Evolutionary conservation across 2,888 invertebrate genomes (phyloP).

Genomic region (Morpho helenor): DNA sequence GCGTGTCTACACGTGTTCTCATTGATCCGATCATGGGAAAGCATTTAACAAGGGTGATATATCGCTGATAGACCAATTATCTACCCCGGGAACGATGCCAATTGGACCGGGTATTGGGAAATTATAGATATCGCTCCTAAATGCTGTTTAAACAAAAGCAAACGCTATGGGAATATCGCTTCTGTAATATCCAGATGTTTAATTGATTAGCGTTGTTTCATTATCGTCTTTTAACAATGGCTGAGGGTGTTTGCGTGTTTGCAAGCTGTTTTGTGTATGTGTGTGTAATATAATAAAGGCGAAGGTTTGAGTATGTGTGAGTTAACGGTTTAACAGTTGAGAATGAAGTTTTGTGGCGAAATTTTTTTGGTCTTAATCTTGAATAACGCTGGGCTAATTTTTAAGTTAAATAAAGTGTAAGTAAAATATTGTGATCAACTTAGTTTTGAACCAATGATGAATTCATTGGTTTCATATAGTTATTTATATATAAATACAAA

Average conservation of each 20-base stretch:
- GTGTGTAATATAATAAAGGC: too few relatives aligned
- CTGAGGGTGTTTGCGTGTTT: background rate
- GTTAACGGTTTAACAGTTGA: too few relatives aligned
- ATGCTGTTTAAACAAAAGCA: conserved; percentile 28
- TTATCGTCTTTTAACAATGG: conserved; percentile 3
- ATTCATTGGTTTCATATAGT: too few relatives aligned
- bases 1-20: conserved; percentile 23
- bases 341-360: too few relatives aligned
- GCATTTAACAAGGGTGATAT: conserved; percentile 67
- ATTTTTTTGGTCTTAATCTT: too few relatives aligned
- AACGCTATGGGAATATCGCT: conserved; percentile 22
- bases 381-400: too few relatives aligned
- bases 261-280: background rate
- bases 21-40: conserved; percentile 61
- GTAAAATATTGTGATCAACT: too few relatives aligned
- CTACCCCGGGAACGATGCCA: conserved; percentile 41
- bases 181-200: conserved; percentile 2
- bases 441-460: too few relatives aligned
- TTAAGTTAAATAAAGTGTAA: too few relatives aligned
- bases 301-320: too few relatives aligned
- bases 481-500: too few relatives aligned
- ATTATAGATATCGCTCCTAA: conserved; percentile 43
- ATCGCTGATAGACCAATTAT: conserved; percentile 63
- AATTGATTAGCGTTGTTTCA: conserved; percentile 4
- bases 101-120: conserved; percentile 43